Percentiles rank a stretch among this genome's conserved stretches.
Conservation (phyloP, 2,113 vertebrate species). For the Tragulus kanchil region DNA sequence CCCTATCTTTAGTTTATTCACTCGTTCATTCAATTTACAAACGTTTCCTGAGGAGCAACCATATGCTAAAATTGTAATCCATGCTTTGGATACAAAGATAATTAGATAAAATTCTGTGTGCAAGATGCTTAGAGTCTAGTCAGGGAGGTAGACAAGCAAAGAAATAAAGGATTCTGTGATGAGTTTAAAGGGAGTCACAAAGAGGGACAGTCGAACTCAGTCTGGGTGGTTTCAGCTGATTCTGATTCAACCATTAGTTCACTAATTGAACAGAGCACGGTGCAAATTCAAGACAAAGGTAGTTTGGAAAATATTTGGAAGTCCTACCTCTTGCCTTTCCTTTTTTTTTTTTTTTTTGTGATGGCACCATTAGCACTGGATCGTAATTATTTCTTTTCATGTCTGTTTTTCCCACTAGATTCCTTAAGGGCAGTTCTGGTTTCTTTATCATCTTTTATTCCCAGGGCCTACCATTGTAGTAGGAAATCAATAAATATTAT, state of each 20-base stretch:
- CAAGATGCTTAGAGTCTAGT: neutral
- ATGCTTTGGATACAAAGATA: slow-evolving; percentile 14
- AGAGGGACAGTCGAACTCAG: neutral
- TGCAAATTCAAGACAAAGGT: slow-evolving; percentile 31
- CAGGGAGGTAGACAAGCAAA: neutral
- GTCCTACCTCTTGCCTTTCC: slow-evolving; percentile 11
- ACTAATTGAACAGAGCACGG: neutral
- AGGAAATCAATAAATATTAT: neutral
- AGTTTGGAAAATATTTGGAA: neutral
- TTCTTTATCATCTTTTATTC: slow-evolving; percentile 45
- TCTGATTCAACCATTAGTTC: neutral
- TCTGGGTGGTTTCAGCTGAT: neutral
- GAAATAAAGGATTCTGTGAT: neutral
- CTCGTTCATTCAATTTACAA: neutral
- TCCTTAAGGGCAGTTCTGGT: neutral
- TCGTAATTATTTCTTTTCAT: slow-evolving; percentile 20
- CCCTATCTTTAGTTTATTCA: neutral
- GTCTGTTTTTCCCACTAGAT: neutral
- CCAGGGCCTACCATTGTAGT: neutral
- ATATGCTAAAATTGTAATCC: neutral
- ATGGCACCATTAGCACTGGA: neutral
- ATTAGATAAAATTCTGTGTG: neutral
- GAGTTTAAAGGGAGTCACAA: neutral
- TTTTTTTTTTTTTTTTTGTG: neutral
- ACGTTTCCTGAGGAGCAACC: slow-evolving; percentile 35